Conservation (phyloP, 2,888 invertebrate species). For the Spisula solida region DNA sequence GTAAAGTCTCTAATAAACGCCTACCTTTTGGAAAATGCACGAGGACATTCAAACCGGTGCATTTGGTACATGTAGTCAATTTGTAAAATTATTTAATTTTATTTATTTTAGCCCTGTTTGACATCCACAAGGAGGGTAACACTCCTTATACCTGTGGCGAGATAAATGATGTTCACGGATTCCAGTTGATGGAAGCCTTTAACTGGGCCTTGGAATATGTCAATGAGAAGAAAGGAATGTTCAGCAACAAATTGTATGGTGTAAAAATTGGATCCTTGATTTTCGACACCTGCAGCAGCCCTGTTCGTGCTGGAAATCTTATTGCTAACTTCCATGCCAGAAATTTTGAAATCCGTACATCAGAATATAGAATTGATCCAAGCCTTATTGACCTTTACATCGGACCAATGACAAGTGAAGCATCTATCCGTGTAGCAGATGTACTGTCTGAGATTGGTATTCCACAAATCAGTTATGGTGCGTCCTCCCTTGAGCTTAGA, state of each 20-base stretch:
- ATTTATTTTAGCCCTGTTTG: constrained; percentile 83
- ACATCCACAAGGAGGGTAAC: constrained; percentile 82
- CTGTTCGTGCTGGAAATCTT: constrained; percentile 83
- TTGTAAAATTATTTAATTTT: too few relatives aligned
- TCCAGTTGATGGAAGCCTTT: constrained; percentile 85
- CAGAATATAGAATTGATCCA: constrained; percentile 71
- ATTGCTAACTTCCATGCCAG: constrained; percentile 84
- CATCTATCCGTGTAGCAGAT: constrained; percentile 82
- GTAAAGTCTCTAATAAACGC: too few relatives aligned
- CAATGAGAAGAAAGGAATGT: constrained; percentile 82
- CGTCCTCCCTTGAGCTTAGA: constrained; percentile 79
- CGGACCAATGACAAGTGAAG: constrained; percentile 82
- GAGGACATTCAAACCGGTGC: too few relatives aligned
- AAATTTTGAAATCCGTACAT: constrained; percentile 73
- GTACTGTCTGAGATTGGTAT: constrained; percentile 81
- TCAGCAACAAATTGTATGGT: constrained; percentile 74
- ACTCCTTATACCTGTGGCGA: constrained; percentile 84
- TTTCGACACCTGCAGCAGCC: constrained; percentile 84
- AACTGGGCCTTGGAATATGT: constrained; percentile 84
- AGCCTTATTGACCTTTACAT: constrained; percentile 80
- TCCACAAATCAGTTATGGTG: constrained; percentile 85
- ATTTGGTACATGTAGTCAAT: too few relatives aligned
- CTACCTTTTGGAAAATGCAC: too few relatives aligned
- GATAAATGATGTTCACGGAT: constrained; percentile 83
- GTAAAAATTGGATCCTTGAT: constrained; percentile 82